Base-by-base conservation (phyloP, 1,140 invertebrate species). In the Drosophila auraria region DNA sequence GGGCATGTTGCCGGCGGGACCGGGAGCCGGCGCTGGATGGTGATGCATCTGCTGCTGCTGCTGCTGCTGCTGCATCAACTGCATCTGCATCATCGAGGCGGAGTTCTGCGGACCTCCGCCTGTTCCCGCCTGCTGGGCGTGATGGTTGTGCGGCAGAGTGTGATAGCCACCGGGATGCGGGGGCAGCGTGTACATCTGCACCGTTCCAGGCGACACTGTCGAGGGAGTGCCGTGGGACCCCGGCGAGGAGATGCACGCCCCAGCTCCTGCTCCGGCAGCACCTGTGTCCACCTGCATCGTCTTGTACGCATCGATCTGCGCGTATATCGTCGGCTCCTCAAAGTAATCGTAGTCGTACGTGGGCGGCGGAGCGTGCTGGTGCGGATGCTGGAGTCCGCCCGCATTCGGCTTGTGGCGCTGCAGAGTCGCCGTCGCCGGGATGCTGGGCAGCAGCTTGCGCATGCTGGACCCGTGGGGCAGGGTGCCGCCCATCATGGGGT, bases 261-360 rank as follows among this genome's bases (percentile, higher is more conserved):
- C 82, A 50, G 80, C 81, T 15, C 89, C 77, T 27, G 87, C 80
- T 5, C 90, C 78, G 3, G 91, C 42, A 2, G 30, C 65, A n/a
- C 47, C 56, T 15, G 80, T 81, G 58, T 87, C 84, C 78, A 89
- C 86, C 78, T 86, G 79, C 75, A 84, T 78, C 62, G 91, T 90
- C 66, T 93, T 93, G 57, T 93, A 94, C 86, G 96, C 95, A 92
- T 96, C 95, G 91, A 96, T 96, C 93, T 96, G 95, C 25, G 95
- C 95, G 83, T 96, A 96, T 78, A 96, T 95, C 63, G 95, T 96
- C 27, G 95, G 93, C 64, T 94, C 94, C 58, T 94, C 94, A 68
- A 91, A 90, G 86, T 87, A 87, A 81, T 87, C 93, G 86, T 87
- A 87, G 72, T 87, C 93, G 72, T 84, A 94, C 62, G 93, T 93